A percentile compares a stretch with the other conserved stretches of the same genome.
These are phyloP conservation scores for Masnerella sp. DNA, from an alignment of 2,888 invertebrate species.

Conservation along the genomic window DNA sequence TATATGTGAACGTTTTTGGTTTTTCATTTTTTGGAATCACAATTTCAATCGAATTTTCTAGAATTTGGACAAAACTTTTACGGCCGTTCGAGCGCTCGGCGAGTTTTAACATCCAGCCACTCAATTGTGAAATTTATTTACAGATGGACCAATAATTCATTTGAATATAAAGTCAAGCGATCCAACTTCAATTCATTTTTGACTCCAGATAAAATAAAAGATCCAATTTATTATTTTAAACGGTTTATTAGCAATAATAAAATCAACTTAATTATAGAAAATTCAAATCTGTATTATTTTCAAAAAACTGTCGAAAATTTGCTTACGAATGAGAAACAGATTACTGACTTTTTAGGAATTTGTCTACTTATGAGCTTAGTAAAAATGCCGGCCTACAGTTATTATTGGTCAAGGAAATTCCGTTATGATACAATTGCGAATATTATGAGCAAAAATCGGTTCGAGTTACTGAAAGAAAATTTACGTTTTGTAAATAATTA, in stretches of 20 bases:
- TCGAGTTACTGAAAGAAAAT: too few species aligned
- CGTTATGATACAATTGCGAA: slow-evolving; percentile 1
- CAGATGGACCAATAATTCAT: not conserved
- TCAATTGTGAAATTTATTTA: slow-evolving; percentile 1
- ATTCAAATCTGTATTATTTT: slow-evolving; percentile 6
- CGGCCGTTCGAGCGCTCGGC: too few species aligned
- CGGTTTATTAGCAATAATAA: not conserved
- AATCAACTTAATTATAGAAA: not conserved
- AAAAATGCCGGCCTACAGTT: not conserved
- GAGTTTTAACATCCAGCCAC: too few species aligned
- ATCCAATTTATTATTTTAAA: slow-evolving; percentile 3
- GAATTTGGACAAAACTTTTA: too few species aligned
- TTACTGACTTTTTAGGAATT: slow-evolving; percentile 1
- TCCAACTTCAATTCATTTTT: not conserved
- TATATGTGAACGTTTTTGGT: too few species aligned
- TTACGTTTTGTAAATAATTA: slow-evolving; percentile 4
- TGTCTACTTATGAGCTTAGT: not conserved
- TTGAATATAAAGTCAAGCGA: not conserved
- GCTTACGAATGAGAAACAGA: not conserved
- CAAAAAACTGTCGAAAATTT: not conserved
- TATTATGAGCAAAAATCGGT: not conserved
- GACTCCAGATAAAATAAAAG: slow-evolving; percentile 3
- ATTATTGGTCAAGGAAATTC: slow-evolving; percentile 6
- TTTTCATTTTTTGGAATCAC: too few species aligned
- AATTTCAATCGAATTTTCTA: too few species aligned